These are phyloP conservation scores for Ovis canadensis DNA, from an alignment of 2,113 vertebrate species.

Conservation along the genomic window DNA sequence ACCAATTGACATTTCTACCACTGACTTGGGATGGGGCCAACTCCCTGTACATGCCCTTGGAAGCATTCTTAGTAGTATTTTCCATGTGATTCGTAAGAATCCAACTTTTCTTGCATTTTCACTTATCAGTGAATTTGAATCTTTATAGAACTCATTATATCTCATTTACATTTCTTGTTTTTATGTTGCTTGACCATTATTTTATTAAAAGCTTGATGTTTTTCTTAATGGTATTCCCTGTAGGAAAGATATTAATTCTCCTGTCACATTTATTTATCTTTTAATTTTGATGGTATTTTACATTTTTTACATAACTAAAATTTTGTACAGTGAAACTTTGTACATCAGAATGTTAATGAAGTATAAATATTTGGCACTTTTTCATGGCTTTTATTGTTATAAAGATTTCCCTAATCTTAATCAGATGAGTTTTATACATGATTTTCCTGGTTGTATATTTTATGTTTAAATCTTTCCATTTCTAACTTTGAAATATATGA, in stretches of 20 bases:
- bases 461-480: not conserved
- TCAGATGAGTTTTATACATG: not conserved
- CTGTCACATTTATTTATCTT: not conserved
- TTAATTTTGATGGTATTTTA: not conserved
- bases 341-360: not conserved
- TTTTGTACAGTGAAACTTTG: not conserved
- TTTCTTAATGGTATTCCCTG: not conserved
- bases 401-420: not conserved
- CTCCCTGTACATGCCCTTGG: not conserved
- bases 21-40: not conserved
- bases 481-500: not conserved
- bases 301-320: not conserved
- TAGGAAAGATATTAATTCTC: not conserved
- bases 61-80: not conserved
- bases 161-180: not conserved
- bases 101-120: not conserved
- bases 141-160: not conserved
- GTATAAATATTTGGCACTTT: not conserved
- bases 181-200: not conserved
- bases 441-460: not conserved
- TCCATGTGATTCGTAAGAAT: not conserved
- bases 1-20: not conserved
- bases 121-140: not conserved
- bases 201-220: not conserved
- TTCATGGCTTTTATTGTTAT: not conserved